These are phyloP conservation scores for Drosophila kanekoi DNA, from an alignment of 2,888 invertebrate species.

Conservation along the genomic window DNA sequence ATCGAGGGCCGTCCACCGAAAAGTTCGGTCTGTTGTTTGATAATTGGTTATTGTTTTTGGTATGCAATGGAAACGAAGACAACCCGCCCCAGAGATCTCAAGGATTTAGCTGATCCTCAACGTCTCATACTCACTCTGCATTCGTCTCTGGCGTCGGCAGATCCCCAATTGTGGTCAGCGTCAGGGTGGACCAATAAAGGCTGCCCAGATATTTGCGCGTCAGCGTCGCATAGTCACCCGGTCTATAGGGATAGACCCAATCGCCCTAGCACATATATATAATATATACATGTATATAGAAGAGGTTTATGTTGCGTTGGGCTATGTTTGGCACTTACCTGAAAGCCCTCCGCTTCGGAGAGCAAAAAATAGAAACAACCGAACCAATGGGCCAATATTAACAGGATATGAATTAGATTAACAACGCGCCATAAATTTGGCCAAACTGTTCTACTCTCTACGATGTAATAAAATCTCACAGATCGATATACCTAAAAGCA, in stretches of 20 bases:
- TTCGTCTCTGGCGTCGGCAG: slow-evolving; percentile 98
- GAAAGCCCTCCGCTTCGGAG: slow-evolving; percentile 95
- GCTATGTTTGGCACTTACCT: slow-evolving; percentile 86
- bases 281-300: not conserved
- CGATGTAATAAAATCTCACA: slow-evolving; percentile 97
- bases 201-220: slow-evolving; percentile 97
- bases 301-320: no score
- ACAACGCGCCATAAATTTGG: slow-evolving; percentile 98
- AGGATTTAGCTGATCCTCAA: slow-evolving; percentile 7
- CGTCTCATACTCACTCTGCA: slow-evolving; percentile 93
- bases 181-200: slow-evolving; percentile 98
- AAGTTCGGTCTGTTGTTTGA: slow-evolving; percentile 84
- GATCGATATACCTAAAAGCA: slow-evolving; percentile 92
- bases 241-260: slow-evolving; percentile 95
- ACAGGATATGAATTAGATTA: slow-evolving; percentile 96
- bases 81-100: slow-evolving; percentile 19
- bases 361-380: slow-evolving; percentile 98
- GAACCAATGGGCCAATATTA: slow-evolving; percentile 98
- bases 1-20: slow-evolving; percentile 93
- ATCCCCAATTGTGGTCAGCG: slow-evolving; percentile 97
- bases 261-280: slow-evolving; percentile 87
- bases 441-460: slow-evolving; percentile 97
- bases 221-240: slow-evolving; percentile 94
- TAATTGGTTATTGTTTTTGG: not conserved
- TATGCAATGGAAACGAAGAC: slow-evolving; percentile 25